Percentiles rank a stretch among this genome's conserved stretches.
These are phyloP conservation scores for Lepus timidus DNA, from an alignment of 2,113 vertebrate species.

Conservation along the genomic window DNA sequence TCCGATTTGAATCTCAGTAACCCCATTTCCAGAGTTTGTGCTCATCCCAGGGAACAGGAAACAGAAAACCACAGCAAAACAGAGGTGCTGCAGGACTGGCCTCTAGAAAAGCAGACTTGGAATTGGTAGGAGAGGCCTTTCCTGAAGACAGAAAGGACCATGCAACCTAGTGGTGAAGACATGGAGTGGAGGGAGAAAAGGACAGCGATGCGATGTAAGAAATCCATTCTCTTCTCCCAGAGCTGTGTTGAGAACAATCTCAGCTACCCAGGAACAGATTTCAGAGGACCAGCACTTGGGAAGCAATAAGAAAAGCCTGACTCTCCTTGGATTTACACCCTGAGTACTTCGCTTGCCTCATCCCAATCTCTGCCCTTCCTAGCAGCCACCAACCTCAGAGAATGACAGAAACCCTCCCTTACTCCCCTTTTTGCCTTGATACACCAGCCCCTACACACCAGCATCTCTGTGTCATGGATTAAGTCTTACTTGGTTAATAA, in stretches of 20 bases:
- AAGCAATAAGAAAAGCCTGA: not conserved
- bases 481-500: not conserved
- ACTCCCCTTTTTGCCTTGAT: rapidly evolving
- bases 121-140: not conserved
- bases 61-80: not conserved
- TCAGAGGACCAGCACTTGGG: not conserved
- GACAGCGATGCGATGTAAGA: rapidly evolving
- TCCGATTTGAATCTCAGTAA: not conserved
- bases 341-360: rapidly evolving
- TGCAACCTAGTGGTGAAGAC: not conserved
- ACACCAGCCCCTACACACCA: not conserved
- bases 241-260: not conserved
- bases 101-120: not conserved
- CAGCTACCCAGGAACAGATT: not conserved
- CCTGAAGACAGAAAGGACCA: not conserved
- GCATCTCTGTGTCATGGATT: not conserved
- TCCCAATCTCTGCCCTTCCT: not conserved
- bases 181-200: not conserved
- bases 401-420: not conserved
- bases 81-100: not conserved
- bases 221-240: no score
- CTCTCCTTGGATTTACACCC: not conserved
- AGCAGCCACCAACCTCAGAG: not conserved
- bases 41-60: not conserved
- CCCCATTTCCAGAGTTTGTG: not conserved